Base-by-base conservation (phyloP, 2,888 invertebrate genomes). In the Geotrupes spiniger region DNA sequence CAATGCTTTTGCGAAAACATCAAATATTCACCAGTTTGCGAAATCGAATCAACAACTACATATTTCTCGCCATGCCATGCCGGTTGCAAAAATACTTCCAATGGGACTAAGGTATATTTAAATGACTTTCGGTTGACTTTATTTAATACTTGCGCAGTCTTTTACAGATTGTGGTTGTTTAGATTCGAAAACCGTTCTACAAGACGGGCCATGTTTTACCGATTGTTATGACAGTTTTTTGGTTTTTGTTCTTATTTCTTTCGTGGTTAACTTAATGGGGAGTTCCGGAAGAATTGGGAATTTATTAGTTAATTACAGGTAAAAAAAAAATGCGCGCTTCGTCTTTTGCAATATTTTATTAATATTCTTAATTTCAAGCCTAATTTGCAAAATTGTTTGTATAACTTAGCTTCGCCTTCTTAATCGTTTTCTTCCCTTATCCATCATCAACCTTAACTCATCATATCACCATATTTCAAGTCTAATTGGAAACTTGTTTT, bases 41-140 rank as follows among this genome's bases (percentile, higher is more conserved):
- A 80, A 54, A 74, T 74, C 29, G 68, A 76, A 9, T 75, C 74
- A 0, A 74, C 70, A 42, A 76, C 76, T 9, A 82, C 84, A 1
- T 87, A 76, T 61, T 87, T 82, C 68, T 86, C 85, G 0, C 81
- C 87, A 0, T 88, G 88, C 59, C 85, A 85, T 63, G 87, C 87
- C 0, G 87, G 87, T 0, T 88, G 87, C 57, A 73, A 57, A 36
- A 52, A 48, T 14, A 54, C 55, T 42, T 56, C 56, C 38, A 54
- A 55, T 46, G 48, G 50, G 27, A 52, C 46, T 17, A 53, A 55
- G 47, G 52, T 55, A 53, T 40, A 21, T 21, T 21, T 6, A 21
- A 21, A 21, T 21, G 9, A 25, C 31, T 41, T 28, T 11, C 15
- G 11, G 26, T 31, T 43, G 36, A 46, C 27, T 36, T 48, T 31